phyloP scores from a whole-genome alignment of 2,113 vertebrate genomes.

The Pseudorhombus dupliciocellatus region DNA sequence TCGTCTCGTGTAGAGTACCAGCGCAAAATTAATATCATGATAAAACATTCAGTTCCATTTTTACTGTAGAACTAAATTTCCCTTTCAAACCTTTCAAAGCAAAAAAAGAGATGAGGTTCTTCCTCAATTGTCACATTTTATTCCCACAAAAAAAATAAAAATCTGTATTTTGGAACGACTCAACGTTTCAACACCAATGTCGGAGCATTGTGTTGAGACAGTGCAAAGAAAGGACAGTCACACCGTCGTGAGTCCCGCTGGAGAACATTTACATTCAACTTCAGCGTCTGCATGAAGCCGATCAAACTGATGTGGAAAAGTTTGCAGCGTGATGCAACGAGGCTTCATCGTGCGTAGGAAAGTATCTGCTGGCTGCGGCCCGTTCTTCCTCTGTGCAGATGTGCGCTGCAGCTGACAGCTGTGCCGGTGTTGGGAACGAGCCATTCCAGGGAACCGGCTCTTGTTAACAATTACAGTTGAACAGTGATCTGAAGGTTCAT shows the following conservation, averaged over 20 bases:
- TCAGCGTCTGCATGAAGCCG: slow-evolving; percentile 31
- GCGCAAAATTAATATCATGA: too few relatives aligned
- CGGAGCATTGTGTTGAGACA: background rate
- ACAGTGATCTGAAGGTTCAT: slow-evolving; percentile 72
- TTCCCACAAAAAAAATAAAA: too few relatives aligned
- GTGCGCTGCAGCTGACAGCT: slow-evolving; percentile 81
- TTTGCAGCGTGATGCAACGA: slow-evolving; percentile 1
- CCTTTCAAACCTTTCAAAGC: background rate
- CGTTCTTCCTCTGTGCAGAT: slow-evolving; percentile 67
- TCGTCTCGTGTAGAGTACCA: too few relatives aligned
- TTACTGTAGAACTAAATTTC: background rate
- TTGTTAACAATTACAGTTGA: slow-evolving; percentile 62
- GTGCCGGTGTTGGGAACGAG: slow-evolving; percentile 56
- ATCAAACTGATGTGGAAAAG: slow-evolving; percentile 37
- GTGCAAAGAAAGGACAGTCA: slow-evolving; percentile 5
- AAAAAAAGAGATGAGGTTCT: background rate
- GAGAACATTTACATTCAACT: slow-evolving; percentile 20
- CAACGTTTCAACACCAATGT: background rate
- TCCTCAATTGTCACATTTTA: too few relatives aligned
- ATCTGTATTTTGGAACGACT: background rate
- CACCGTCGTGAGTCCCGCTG: slow-evolving; percentile 4
- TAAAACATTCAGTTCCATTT: background rate
- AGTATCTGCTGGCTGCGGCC: slow-evolving; percentile 1
- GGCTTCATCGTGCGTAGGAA: background rate
- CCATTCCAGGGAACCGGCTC: slow-evolving; percentile 61